Percentiles rank a stretch among this genome's conserved stretches.
These are phyloP conservation scores for Xestoiulus laeticollis DNA, from an alignment of 2,888 invertebrate species.

Conservation along the genomic window DNA sequence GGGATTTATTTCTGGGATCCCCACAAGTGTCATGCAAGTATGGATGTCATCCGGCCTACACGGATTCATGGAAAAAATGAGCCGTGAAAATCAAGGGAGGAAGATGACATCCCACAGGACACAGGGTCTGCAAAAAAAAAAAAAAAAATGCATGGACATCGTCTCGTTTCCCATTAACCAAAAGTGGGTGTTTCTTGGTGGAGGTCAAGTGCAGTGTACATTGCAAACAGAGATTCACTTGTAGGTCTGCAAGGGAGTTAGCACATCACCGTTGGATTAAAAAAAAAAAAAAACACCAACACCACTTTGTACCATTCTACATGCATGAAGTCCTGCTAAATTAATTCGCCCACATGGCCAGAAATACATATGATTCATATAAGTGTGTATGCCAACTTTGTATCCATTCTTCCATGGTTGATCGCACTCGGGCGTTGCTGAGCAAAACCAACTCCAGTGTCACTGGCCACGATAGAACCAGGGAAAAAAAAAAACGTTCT, in stretches of 20 bases:
- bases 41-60: no score
- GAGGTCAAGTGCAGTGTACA: neutral
- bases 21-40: no score
- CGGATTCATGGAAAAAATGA: no score
- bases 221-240: neutral
- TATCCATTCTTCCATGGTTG: neutral
- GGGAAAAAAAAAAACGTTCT: neutral
- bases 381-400: neutral
- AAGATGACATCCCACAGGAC: no score
- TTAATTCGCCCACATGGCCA: neutral
- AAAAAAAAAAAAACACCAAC: neutral
- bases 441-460: neutral
- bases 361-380: neutral
- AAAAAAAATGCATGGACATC: neutral
- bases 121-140: no score
- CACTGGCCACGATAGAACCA: constrained; percentile 4
- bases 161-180: neutral
- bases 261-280: neutral
- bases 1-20: no score
- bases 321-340: neutral
- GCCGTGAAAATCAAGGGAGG: no score
- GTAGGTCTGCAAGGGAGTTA: neutral
- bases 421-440: constrained; percentile 23
- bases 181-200: neutral
- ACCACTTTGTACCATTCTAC: neutral